phyloP scores from a whole-genome alignment of 1,140 invertebrate species.

The Drosophila kanapiae region DNA sequence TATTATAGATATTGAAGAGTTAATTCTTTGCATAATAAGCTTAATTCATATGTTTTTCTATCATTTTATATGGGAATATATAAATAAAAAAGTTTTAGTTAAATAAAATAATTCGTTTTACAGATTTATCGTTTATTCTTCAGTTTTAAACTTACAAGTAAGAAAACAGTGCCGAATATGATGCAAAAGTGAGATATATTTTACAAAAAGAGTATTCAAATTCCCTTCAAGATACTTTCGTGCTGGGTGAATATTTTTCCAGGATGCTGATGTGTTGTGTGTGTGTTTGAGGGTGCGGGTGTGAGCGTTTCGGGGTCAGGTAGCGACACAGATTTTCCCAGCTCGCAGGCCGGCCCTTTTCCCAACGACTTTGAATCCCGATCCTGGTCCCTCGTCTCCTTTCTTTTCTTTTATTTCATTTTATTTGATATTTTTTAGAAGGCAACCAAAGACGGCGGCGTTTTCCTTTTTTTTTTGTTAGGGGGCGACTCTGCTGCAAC shows the following conservation, averaged over 20 bases:
- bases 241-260: conserved; percentile 1
- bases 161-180: background rate
- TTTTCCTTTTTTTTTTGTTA: conserved; percentile 54
- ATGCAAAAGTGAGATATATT: background rate
- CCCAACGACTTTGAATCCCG: conserved; percentile 1
- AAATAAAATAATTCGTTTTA: background rate
- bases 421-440: conserved; percentile 47
- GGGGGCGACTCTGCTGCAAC: conserved; percentile 37
- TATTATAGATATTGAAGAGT: background rate
- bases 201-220: background rate
- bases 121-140: background rate
- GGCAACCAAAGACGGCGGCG: conserved; percentile 48
- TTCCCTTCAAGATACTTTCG: background rate
- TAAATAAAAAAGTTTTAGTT: background rate
- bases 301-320: conserved; percentile 44
- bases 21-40: no score
- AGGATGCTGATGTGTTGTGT: conserved; percentile 11
- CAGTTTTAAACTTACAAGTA: background rate
- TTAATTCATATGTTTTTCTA: background rate
- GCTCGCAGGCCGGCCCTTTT: conserved; percentile 24
- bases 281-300: conserved; percentile 41
- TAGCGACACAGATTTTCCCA: conserved; percentile 56
- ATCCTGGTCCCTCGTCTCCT: conserved; percentile 44
- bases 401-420: conserved; percentile 13
- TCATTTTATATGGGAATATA: background rate